Conservation (phyloP, 2,113 vertebrate genomes). For the Phyllostomus discolor region DNA sequence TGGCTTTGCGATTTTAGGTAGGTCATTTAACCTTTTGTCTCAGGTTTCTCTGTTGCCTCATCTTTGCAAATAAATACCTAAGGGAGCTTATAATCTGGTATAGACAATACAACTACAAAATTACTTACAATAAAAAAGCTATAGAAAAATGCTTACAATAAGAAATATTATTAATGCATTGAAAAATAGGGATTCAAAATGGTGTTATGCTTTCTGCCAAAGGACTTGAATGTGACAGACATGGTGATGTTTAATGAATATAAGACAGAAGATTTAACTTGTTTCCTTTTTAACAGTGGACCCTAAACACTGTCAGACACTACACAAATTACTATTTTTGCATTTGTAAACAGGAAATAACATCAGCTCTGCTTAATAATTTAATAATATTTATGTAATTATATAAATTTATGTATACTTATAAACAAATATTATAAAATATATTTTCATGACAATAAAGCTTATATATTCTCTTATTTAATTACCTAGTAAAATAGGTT, state of each 20-base stretch:
- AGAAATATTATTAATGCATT: neutral
- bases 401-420: neutral
- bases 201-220: neutral
- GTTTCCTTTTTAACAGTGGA: neutral
- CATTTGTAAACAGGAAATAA: neutral
- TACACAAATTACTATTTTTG: neutral
- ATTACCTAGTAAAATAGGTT: neutral
- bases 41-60: neutral
- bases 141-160: neutral
- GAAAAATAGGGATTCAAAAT: neutral
- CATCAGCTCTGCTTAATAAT: neutral
- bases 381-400: neutral
- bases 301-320: neutral
- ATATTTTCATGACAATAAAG: neutral
- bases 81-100: neutral
- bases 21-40: neutral
- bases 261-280: neutral
- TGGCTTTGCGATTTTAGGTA: neutral
- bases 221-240: neutral
- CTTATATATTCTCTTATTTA: neutral
- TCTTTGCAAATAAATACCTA: neutral
- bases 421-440: neutral
- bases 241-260: neutral
- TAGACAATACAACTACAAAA: neutral
- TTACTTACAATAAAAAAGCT: neutral